Base-by-base conservation (phyloP, 2,888 invertebrate genomes). In the Thecocarcelia acutangulata region DNA sequence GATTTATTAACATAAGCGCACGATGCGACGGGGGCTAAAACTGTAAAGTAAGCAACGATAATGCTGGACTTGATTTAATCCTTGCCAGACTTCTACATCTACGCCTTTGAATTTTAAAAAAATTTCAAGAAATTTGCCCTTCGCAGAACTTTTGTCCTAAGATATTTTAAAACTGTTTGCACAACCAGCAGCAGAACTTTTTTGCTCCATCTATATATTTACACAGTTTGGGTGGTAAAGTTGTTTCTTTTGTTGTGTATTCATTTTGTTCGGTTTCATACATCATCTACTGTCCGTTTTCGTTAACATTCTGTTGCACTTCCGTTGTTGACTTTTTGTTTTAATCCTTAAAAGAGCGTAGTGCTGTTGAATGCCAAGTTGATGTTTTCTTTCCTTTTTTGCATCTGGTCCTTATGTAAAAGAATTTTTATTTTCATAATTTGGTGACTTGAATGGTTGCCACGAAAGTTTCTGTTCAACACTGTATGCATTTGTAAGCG, bases 281-380 rank as follows among this genome's bases (percentile, higher is more conserved):
- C 40, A 58, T 40, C 40, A 40, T 28, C 11, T 52, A 44, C 21
- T 44, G 68, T 63, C n/a, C 4, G 17, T 61, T 46, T 69, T 61
- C 37, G 17, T 76, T 82, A 64, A 19, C 24, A 74, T 73, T 73
- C 50, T 58, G 19, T 64, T 48, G 21, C 42, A 73, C 28, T 69
- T 69, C n/a, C 56, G 61, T 48, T 70, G 50, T 59, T 74, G 78
- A 70, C 74, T 64, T 81, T 73, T 77, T 64, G 17, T 59, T 77
- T 77, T 66, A 21, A 74, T 69, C 52, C 52, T 46, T 58, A 58
- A 12, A 33, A 75, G 37, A n/a, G 19, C n/a, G 15, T 40, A 15
- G 56, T 59, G 37, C 21, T 50, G 56, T 52, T 58, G 44, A 42
- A 40, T 70, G 50, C 17, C 28, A 17, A 52, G 63, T 58, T 52